Evolutionary conservation across 1,140 invertebrate genomes (phyloP), one percentile per base, ranked within the genome.

Genomic region (Megalonaias nervosa): DNA sequence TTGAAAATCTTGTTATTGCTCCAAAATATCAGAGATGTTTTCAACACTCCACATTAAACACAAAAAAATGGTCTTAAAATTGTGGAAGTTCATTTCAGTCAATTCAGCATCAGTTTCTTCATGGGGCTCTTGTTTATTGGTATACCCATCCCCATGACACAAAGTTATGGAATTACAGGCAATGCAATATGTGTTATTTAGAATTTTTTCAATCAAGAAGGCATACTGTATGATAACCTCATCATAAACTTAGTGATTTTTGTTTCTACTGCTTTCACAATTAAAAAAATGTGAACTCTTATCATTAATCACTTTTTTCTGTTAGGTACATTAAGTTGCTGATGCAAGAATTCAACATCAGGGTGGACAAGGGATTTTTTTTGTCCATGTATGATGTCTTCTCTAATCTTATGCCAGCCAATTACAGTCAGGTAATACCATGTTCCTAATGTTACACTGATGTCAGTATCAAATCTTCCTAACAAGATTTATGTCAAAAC

Each of bases 291-390:
- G 23, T 71, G 21, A 16, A 1, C 3, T 15, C 14, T 74, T 4
- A n/a, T 74, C n/a, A 57, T 19, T 57, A 65, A 48, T 19, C 21
- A 26, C 66, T 48, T 75, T 71, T 61, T 60, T 69, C 89, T 90
- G 19, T 38, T 86, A 94, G 93, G 82, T 94, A 95, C 85, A 90
- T 95, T 48, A 95, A 94, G 87, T 71, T 96, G 1, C 87, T 94
- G 23, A 84, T 95, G 1, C 93, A 94, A 86, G 94, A 96, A 84
- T 94, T 95, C 81, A 93, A 92, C 83, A 87, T 96, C 12, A 94
- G 95, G 87, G 87, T 96, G 64, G 95, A 96, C 87, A 94, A 94
- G 88, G 93, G 94, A 71, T 95, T 95, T 87, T 89, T 95, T 16
- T 90, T 93, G 81, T 92, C 93, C 73, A 82, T 94, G 4, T 92